Evolutionary conservation across 2,888 invertebrate genomes (phyloP), one percentile per base, ranked within the genome.

Genomic region (Empis livida): DNA sequence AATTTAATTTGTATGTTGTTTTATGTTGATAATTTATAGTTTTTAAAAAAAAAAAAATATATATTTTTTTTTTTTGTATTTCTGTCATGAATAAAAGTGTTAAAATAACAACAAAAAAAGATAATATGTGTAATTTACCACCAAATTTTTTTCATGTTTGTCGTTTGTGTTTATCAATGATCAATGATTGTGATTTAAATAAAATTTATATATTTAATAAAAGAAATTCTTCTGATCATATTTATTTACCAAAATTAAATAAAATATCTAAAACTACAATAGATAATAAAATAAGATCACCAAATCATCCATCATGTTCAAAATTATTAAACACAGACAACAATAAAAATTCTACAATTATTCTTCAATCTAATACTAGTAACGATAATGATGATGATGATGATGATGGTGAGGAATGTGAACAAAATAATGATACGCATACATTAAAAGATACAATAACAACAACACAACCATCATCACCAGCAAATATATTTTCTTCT

Each of bases 91-190:
- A 27, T 27, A 27, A 27, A 6, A 27, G 23, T 27, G 9, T 27
- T 27, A 9, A 27, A 27, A 27, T 27, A 27, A 8, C 23, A 39
- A 39, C 39, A 16, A 39, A 10, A 23, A n/a, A n/a, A n/a, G n/a
- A n/a, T n/a, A n/a, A 41, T 80, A 87, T 87, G 87, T 85, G 83
- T 82, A 82, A 82, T 79, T 83, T 88, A 80, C 87, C 87, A 80
- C 81, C 82, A 78, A 88, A 87, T 80, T 88, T 86, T 78, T 85
- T 85, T 79, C 85, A 85, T 80, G 82, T 89, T 77, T 88, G 88
- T 84, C 86, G 88, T 76, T 83, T 89, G 80, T 89, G 88, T 81
- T 83, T 89, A 80, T 85, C 86, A 74, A 74, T 77, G 73, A 77
- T 78, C 70, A 76, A 75, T 74, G 78, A 79, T 72, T 74, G 80